phyloP scores from a whole-genome alignment of 2,888 invertebrate genomes.

The Caenorhabditis virilis region DNA sequence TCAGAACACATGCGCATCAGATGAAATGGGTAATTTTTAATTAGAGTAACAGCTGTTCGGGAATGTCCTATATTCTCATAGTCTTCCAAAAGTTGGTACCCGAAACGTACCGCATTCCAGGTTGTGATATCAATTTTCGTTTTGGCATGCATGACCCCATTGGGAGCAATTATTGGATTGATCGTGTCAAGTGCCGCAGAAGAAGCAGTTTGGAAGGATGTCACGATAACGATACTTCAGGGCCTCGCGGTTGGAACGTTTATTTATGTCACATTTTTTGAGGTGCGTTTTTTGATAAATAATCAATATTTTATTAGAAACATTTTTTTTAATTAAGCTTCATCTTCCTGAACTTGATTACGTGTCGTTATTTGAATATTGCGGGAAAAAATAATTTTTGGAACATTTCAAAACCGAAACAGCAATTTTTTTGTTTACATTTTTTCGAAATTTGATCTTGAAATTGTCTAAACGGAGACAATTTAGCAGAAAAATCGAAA shows the following conservation, averaged over 20 bases:
- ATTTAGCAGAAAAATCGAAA: too few relatives aligned
- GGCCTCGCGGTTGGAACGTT: constrained; percentile 90
- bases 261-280: constrained; percentile 92
- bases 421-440: not conserved
- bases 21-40: constrained; percentile 54
- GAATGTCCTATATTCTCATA: too few relatives aligned
- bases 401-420: not conserved
- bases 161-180: constrained; percentile 72
- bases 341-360: too few relatives aligned
- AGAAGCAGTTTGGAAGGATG: constrained; percentile 38
- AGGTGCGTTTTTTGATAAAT: constrained; percentile 72
- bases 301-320: constrained; percentile 7
- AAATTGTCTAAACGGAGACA: too few relatives aligned
- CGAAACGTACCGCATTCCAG: constrained; percentile 8
- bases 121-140: constrained; percentile 63
- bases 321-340: not conserved
- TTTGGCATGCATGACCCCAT: constrained; percentile 77
- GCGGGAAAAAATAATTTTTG: too few relatives aligned
- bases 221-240: constrained; percentile 73
- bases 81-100: too few relatives aligned
- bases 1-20: constrained; percentile 67
- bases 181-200: constrained; percentile 44
- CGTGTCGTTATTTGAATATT: too few relatives aligned
- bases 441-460: not conserved
- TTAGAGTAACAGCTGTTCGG: not conserved